These are phyloP conservation scores for Heliconius cydno DNA, from an alignment of 2,888 invertebrate species.

Conservation along the genomic window DNA sequence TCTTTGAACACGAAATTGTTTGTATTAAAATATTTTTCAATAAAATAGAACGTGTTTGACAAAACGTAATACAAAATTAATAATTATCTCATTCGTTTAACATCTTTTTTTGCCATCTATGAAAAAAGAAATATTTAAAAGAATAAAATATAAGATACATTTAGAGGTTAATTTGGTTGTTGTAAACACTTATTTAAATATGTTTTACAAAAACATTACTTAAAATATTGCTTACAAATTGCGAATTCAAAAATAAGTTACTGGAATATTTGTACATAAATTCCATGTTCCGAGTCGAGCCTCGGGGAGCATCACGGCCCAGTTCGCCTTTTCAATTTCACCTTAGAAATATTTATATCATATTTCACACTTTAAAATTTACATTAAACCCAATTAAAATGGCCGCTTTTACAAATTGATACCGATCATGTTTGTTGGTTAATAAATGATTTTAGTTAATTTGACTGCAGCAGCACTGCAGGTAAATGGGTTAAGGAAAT, in stretches of 20 bases:
- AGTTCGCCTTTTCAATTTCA: conserved; percentile 34
- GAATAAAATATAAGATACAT: no score
- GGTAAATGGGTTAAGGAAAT: not conserved
- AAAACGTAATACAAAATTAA: no score
- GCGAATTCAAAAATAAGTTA: not conserved
- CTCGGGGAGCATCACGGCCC: conserved; percentile 32
- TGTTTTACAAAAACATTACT: conserved; percentile 3
- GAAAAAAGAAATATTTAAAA: no score
- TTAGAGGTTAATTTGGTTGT: no score
- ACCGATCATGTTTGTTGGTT: conserved; percentile 8
- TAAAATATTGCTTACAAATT: conserved; percentile 15
- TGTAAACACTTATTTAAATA: no score
- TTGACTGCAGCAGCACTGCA: not conserved
- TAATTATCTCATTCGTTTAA: no score
- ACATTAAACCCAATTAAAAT: conserved; percentile 8
- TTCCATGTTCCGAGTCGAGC: conserved; percentile 18
- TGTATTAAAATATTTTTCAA: no score
- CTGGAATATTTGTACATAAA: conserved; percentile 20
- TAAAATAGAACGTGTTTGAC: no score
- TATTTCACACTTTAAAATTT: conserved; percentile 20
- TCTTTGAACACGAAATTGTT: no score
- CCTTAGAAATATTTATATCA: conserved; percentile 31
- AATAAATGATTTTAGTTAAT: not conserved
- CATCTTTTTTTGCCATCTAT: no score
- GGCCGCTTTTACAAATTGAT: conserved; percentile 3